Evolutionary conservation across 2,797 vertebrate species (phyloP), one percentile per base, ranked within the genome.

Genomic region (Chaunax sp.): DNA sequence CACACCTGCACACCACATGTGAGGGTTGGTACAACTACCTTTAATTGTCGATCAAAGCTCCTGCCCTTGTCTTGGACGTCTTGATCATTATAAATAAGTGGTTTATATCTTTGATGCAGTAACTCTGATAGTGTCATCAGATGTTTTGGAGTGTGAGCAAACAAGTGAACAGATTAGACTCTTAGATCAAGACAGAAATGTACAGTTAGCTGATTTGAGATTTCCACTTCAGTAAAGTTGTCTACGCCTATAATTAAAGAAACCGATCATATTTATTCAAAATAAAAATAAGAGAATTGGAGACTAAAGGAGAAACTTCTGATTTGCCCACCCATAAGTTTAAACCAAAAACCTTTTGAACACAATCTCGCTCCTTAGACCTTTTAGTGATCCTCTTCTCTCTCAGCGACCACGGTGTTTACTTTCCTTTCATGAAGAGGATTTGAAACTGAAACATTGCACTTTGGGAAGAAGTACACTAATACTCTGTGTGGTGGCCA

Each of bases 381-480:
- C 69, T 63, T 25, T 2, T 19, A 11, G 4, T 0, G 3, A 61
- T 38, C 12, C 6, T 14, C 1, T 18, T 14, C 43, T 16, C 43
- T 16, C 16, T 30, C 35, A 14, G 43, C 43, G 22, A 16, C 5
- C 22, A 13, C 2, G 0, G n/a, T 6, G 15, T 64, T 65, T 22
- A 49, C 53, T 51, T 56, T 14, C 3, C 6, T 23, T 26, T 8
- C 51, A 59, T 8, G 7, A 15, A 13, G 40, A 68, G 35, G 33
- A 16, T 46, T 15, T 57, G 26, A 64, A 28, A 16, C 28, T 46
- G 23, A 63, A 65, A 33, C 45, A 13, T 2, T 26, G 51, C 23
- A 41, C 26, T 16, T 8, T 3, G 13, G 5, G 47, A 23, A 35
- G 41, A 20, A 23, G 44, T 10, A 11, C 49, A 18, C 40, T 25